Evolutionary conservation across 1,140 invertebrate genomes (phyloP).

Genomic region (Drosophila ananassae): DNA sequence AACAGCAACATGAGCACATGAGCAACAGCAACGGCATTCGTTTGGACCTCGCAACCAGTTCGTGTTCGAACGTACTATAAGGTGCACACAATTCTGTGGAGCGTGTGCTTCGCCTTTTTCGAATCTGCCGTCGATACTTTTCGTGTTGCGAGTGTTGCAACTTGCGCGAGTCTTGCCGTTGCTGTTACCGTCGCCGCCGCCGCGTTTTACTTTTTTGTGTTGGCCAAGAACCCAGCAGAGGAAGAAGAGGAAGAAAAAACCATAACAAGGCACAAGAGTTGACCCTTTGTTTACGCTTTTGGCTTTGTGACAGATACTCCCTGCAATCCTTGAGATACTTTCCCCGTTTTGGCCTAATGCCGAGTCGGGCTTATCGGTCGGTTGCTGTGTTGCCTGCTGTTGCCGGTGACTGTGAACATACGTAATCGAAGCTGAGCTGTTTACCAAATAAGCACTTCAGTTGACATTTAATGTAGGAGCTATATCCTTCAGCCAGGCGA

Average conservation of each 20-base stretch:
- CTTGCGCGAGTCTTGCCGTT: constrained; percentile 25
- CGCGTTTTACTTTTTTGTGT: constrained; percentile 37
- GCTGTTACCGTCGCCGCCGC: constrained; percentile 47
- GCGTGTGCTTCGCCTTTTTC: constrained; percentile 41
- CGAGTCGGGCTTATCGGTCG: constrained; percentile 58
- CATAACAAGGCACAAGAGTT: neutral
- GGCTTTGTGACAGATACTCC: constrained; percentile 25
- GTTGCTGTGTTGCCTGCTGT: constrained; percentile 29
- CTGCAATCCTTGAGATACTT: constrained; percentile 12
- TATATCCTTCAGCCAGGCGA: constrained; percentile 24
- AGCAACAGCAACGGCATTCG: constrained; percentile 68
- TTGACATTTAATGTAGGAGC: constrained; percentile 44
- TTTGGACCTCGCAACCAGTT: constrained; percentile 65
- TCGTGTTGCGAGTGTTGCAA: constrained; percentile 29
- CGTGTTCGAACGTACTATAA: constrained; percentile 74
- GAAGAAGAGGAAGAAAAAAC: neutral
- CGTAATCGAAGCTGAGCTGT: constrained; percentile 36
- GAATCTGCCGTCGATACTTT: constrained; percentile 17
- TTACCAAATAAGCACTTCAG: constrained; percentile 14
- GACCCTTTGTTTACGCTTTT: constrained; percentile 4
- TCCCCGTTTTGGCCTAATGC: constrained; percentile 56
- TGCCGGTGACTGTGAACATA: constrained; percentile 50
- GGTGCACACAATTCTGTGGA: constrained; percentile 68
- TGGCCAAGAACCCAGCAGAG: neutral
- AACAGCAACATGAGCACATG: constrained; percentile 14